Percentiles rank a stretch among this genome's conserved stretches.
These are phyloP conservation scores for Himalopsyche tibetana DNA, from an alignment of 2,888 invertebrate genomes.

Conservation along the genomic window DNA sequence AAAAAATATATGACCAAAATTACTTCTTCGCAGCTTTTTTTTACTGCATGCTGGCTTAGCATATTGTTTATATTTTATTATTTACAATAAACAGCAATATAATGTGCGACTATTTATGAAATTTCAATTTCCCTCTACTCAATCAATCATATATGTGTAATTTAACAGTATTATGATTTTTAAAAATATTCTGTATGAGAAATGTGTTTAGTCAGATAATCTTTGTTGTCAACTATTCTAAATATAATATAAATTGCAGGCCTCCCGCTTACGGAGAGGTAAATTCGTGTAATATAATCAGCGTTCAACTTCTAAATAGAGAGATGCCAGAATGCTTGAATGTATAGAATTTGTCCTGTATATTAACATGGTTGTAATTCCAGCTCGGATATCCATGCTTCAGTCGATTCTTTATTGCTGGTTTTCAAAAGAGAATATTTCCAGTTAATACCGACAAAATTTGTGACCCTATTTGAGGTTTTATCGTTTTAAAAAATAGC, in stretches of 20 bases:
- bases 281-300: background rate
- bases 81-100: too few relatives aligned
- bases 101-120: too few relatives aligned
- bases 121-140: too few relatives aligned
- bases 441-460: background rate
- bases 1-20: too few relatives aligned
- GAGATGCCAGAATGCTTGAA: conserved; percentile 23
- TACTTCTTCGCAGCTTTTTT: too few relatives aligned
- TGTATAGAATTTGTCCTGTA: background rate
- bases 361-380: too few relatives aligned
- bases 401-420: too few relatives aligned
- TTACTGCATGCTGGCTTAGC: too few relatives aligned
- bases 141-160: too few relatives aligned
- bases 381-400: too few relatives aligned
- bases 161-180: background rate
- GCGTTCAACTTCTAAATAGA: background rate
- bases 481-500: background rate
- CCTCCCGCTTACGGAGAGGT: background rate
- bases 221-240: background rate
- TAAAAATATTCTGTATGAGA: background rate
- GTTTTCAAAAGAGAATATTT: too few relatives aligned
- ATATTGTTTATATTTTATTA: too few relatives aligned
- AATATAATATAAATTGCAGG: background rate
- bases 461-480: background rate
- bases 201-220: background rate